These are phyloP conservation scores for Carassius carassius DNA, from an alignment of 2,113 vertebrate genomes.

Conservation along the genomic window DNA sequence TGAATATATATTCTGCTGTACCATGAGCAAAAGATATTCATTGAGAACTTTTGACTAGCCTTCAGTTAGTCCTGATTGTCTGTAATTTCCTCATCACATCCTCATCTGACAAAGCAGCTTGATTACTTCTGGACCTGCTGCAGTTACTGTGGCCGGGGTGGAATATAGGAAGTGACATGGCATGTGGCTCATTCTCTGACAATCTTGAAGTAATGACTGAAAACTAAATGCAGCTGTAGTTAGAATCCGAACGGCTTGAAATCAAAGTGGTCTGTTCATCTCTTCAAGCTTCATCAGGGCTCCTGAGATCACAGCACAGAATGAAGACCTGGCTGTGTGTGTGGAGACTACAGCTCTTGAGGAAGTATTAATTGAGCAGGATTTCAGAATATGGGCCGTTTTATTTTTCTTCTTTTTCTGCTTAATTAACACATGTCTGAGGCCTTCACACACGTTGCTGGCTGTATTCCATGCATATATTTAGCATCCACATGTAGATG, in stretches of 20 bases:
- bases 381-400: neutral
- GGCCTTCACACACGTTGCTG: conserved; percentile 16
- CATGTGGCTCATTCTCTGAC: neutral
- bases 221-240: neutral
- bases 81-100: neutral
- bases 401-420: neutral
- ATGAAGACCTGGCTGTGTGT: neutral
- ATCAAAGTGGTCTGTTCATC: neutral
- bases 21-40: no score
- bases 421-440: neutral
- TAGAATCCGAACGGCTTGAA: neutral
- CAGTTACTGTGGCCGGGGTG: neutral
- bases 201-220: neutral
- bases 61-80: neutral
- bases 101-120: conserved; percentile 21
- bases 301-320: neutral
- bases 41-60: neutral
- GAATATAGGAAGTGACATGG: conserved; percentile 5
- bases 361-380: neutral
- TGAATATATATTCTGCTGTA: no score
- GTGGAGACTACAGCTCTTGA: neutral
- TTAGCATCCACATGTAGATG: conserved; percentile 1
- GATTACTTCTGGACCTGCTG: conserved; percentile 1
- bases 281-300: conserved; percentile 7
- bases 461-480: neutral